Conservation (phyloP, 2,797 vertebrate genomes). For the Cirrhinus molitorella region DNA sequence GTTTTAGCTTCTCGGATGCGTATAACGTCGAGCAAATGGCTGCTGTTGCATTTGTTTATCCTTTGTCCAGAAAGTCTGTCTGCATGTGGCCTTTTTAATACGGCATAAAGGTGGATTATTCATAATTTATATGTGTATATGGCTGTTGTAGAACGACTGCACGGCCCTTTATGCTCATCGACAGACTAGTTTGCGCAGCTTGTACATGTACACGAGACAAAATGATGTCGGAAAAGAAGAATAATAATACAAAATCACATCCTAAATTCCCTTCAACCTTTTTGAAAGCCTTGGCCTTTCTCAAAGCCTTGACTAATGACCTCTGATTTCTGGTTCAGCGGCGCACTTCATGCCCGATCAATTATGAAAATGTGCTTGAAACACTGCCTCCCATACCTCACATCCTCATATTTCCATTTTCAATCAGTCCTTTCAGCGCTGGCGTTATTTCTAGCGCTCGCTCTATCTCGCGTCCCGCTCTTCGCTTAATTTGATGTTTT, state of each 20-base stretch:
- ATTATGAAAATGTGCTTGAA: conserved; percentile 76
- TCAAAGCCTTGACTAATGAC: conserved; percentile 73
- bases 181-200: neutral
- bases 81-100: conserved; percentile 42
- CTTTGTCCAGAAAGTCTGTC: conserved; percentile 37
- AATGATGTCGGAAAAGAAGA: conserved; percentile 4
- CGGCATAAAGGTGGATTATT: conserved; percentile 30
- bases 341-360: conserved; percentile 58
- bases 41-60: conserved; percentile 46
- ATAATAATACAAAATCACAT: neutral
- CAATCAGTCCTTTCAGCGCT: conserved; percentile 57
- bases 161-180: neutral
- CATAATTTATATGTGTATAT: conserved; percentile 29
- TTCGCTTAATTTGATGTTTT: conserved; percentile 82
- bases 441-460: conserved; percentile 58
- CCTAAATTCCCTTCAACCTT: conserved; percentile 1
- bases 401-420: conserved; percentile 64
- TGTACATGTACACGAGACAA: conserved; percentile 5
- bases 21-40: conserved; percentile 61
- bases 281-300: conserved; percentile 42
- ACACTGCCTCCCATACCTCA: conserved; percentile 46
- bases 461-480: conserved; percentile 79
- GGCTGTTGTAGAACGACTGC: conserved; percentile 1
- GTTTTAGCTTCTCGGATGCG: conserved; percentile 70
- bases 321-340: conserved; percentile 58